phyloP scores from a whole-genome alignment of 2,888 invertebrate species.

The Dolichopus griseipennis region DNA sequence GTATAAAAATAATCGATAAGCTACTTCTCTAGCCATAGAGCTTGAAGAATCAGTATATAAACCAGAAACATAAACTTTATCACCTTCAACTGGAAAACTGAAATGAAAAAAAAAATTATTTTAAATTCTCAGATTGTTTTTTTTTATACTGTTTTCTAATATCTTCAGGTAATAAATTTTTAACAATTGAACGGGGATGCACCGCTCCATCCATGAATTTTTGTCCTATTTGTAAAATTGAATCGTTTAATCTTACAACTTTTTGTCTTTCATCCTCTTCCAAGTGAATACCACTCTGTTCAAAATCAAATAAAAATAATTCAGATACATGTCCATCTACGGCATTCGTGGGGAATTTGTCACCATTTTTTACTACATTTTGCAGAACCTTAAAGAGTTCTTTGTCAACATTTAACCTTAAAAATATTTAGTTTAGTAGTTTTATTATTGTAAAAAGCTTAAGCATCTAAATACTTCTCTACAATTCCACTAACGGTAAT shows the following conservation, averaged over 20 bases:
- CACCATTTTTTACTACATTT: conserved; percentile 61
- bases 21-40: conserved; percentile 72
- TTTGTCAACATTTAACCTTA: conserved; percentile 82
- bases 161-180: conserved; percentile 58
- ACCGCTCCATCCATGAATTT: conserved; percentile 70
- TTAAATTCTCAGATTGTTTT: not conserved
- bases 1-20: conserved; percentile 75
- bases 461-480: conserved; percentile 60
- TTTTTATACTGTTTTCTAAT: conserved; percentile 57
- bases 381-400: conserved; percentile 70
- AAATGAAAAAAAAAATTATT: conserved; percentile 2
- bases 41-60: conserved; percentile 76
- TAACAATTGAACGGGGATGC: conserved; percentile 57
- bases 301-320: conserved; percentile 92
- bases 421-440: conserved; percentile 21
- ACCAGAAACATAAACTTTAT: conserved; percentile 66
- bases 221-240: conserved; percentile 75
- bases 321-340: conserved; percentile 80
- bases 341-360: conserved; percentile 53
- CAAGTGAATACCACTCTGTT: conserved; percentile 94
- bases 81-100: conserved; percentile 57
- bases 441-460: conserved; percentile 2
- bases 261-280: conserved; percentile 56
- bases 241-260: conserved; percentile 83
- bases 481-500: conserved; percentile 82